Base-by-base conservation (phyloP, 2,113 vertebrate species). In the Apeltes quadracus region DNA sequence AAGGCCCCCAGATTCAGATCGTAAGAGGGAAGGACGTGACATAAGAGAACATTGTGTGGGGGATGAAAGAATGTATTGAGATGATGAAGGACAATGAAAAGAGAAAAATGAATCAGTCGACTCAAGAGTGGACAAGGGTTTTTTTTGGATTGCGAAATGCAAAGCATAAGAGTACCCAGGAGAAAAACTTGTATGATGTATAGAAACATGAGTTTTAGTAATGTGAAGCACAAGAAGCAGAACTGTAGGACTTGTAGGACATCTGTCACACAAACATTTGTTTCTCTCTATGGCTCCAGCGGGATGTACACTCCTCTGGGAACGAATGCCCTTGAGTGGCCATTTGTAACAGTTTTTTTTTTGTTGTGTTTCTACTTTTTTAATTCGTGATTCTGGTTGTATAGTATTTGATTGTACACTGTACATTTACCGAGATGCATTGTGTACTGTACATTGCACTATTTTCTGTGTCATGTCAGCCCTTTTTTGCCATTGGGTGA, bases 341-440 rank as follows among this genome's bases (percentile, higher is more conserved):
- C 85, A 91, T 89, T 90, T 92, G 84, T 88, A 83, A 87, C 44
- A 22, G 39, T 84, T 89, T 74, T 72, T 59, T 59, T 51, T 68
- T 85, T 36, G 58, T 84, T 88, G 83, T 88, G 83, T 86, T 91
- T 93, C 85, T 92, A 91, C 85, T 96, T 97, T 98, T 96, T 96
- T 96, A 94, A 95, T 96, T 96, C 95, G 95, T 25, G 43, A 82
- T 87, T 92, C 89, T 95, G 94, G 95, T 96, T 97, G 96, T 98
- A 96, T 96, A 98, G 96, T 98, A 96, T 96, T 97, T 95, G 95
- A 96, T 96, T n/a, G 97, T 98, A 97, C 95, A 98, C 77, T 87
- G 84, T 86, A 89, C 86, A 87, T 91, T 97, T 97, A 95, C 94
- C 90, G 93, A 95, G 90, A 93, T 88, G 94, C 96, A 93, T 96